phyloP scores from a whole-genome alignment of 2,113 vertebrate species.

The Taxidea taxus region DNA sequence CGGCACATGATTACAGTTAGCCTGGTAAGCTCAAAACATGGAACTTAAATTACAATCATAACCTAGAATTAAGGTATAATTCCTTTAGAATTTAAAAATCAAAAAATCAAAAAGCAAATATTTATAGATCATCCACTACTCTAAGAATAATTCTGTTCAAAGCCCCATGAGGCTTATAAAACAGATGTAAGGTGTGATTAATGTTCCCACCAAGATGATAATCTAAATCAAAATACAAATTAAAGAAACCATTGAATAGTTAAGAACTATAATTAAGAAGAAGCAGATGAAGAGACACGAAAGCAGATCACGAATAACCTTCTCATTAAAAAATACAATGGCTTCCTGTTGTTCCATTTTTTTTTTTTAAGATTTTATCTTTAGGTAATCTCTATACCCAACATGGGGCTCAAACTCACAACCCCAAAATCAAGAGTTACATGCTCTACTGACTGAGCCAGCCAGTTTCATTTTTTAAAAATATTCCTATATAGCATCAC shows the following conservation, averaged over 20 bases:
- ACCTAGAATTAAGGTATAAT: neutral
- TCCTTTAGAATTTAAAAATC: neutral
- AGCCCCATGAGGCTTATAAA: neutral
- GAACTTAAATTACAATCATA: neutral
- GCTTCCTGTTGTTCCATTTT: neutral
- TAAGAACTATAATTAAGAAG: neutral
- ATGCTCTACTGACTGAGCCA: neutral
- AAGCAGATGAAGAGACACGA: neutral
- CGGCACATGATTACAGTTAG: neutral
- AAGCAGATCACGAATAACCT: neutral
- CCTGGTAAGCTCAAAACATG: neutral
- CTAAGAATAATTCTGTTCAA: neutral
- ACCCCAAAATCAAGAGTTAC: neutral
- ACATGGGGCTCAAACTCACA: neutral
- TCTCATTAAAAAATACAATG: neutral
- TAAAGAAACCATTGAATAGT: neutral
- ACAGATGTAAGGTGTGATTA: neutral
- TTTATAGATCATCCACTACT: neutral
- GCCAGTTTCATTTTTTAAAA: neutral
- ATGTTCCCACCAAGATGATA: neutral
- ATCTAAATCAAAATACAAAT: neutral
- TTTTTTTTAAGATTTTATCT: neutral
- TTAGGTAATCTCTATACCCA: neutral
- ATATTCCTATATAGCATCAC: neutral
- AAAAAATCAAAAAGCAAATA: neutral